Evolutionary conservation across 2,113 vertebrate genomes (phyloP), one percentile per base, ranked within the genome.

Genomic region (Amblyornis subalaris): DNA sequence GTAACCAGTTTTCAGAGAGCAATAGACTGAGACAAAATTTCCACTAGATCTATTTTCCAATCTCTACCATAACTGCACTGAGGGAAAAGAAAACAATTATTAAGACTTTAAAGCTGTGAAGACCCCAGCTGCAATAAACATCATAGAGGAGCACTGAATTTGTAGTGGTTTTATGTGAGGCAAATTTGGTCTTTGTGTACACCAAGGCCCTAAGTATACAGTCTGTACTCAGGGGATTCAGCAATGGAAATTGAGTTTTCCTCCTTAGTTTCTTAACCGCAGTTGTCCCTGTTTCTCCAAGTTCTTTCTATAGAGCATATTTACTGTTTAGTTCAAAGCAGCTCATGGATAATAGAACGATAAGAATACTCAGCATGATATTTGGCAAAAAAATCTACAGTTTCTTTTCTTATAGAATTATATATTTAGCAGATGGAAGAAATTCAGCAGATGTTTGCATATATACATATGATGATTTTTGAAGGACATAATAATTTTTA

Each of bases 121-220:
- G 28, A 73, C 2, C 5, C 5, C 13, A 81, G 12, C 11, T 66
- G 17, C 4, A 1, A 36, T 16, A 14, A 35, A 29, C 2, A 3
- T 40, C 1, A 1, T 3, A 55, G 29, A 51, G 23, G 26, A 8
- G 2, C 6, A 60, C 7, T 50, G 14, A 78, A 78, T 44, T 50
- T 8, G 8, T 28, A 54, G 4, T 18, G 2, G 6, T 24, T 79
- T 86, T 73, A 14, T 2, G 1, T 61, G 61, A 85, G 54, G 5
- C 12, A 75, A 60, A 45, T 57, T 48, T 53, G 21, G 3, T 75
- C 33, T 85, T 57, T 36, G 14, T 75, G 42, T 67, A 71, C 35
- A 28, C 20, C n/a, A 23, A 44, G 3, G 12, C 53, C 31, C 24
- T 62, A 66, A 71, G 66, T 45, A 58, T 28, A 31, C 11, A 14